phyloP scores from a whole-genome alignment of 30 jellyfish, hydroid and myxozoan species.

The Aurelia aurita complex sp. Pacific region DNA sequence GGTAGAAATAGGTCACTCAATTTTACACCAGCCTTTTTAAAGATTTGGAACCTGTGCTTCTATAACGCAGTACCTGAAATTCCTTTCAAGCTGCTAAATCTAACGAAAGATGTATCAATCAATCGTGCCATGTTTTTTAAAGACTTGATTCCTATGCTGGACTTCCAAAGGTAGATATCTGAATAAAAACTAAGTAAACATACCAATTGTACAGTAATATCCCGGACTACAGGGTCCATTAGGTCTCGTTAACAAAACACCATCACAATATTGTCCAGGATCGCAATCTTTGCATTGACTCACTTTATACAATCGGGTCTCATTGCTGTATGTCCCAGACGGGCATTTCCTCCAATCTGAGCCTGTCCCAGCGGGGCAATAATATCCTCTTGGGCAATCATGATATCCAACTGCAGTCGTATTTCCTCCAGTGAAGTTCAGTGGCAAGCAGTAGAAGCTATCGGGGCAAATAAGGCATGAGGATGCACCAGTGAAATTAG shows the following conservation, averaged over 20 bases:
- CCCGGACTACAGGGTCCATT: conserved; percentile 89
- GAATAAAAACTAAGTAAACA: neutral
- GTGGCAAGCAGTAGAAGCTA: conserved; percentile 88
- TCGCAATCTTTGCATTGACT: conserved; percentile 87
- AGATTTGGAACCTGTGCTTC: too few species aligned
- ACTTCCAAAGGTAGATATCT: too few species aligned
- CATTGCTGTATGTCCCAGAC: conserved; percentile 94
- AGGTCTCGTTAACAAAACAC: conserved; percentile 54
- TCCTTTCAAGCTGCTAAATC: too few species aligned
- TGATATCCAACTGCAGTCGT: conserved; percentile 63
- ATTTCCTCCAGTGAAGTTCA: conserved; percentile 62
- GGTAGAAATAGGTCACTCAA: too few species aligned
- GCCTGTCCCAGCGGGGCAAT: conserved; percentile 93
- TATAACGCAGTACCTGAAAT: too few species aligned
- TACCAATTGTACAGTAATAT: conserved; percentile 88
- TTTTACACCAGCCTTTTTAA: too few species aligned
- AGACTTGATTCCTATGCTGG: too few species aligned
- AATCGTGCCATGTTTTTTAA: too few species aligned
- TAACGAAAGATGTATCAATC: too few species aligned
- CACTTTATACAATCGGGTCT: conserved; percentile 67
- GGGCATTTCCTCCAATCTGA: conserved; percentile 86
- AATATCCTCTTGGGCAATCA: conserved; percentile 88
- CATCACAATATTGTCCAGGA: conserved; percentile 90
- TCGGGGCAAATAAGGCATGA: conserved; percentile 79
- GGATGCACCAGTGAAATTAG: conserved; percentile 91